phyloP scores from a whole-genome alignment of 2,113 vertebrate genomes.

The Chaenocephalus aceratus region DNA sequence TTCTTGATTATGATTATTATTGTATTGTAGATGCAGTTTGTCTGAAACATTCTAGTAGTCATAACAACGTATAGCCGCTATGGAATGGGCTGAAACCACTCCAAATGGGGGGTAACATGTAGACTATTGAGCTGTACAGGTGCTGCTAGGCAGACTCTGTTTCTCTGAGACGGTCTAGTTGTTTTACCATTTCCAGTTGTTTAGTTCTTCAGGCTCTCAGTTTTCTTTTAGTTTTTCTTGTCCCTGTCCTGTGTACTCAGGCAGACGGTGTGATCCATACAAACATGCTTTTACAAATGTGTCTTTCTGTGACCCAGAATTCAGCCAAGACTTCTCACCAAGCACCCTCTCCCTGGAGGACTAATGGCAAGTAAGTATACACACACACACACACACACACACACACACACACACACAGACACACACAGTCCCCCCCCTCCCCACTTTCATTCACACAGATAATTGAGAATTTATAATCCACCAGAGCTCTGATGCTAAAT shows the following conservation, averaged over 20 bases:
- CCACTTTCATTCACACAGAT: conserved; percentile 39
- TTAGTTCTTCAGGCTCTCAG: too few relatives aligned
- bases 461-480: conserved; percentile 73
- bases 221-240: not conserved
- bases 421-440: not conserved
- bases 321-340: conserved; percentile 95
- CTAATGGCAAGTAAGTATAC: conserved; percentile 96
- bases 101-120: too few relatives aligned
- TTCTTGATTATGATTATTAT: too few relatives aligned
- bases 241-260: too few relatives aligned
- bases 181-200: not conserved
- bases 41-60: too few relatives aligned
- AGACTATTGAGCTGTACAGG: not conserved
- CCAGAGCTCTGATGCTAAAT: conserved; percentile 50
- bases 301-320: conserved; percentile 85
- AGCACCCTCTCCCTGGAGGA: conserved; percentile 95
- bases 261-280: not conserved
- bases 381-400: conserved; percentile 12
- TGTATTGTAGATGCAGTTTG: too few relatives aligned
- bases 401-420: conserved; percentile 33
- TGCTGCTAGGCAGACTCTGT: not conserved
- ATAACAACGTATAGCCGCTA: too few relatives aligned
- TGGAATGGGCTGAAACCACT: too few relatives aligned
- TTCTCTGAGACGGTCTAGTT: not conserved
- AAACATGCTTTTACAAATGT: conserved; percentile 12